Base-by-base conservation (phyloP, 2,113 vertebrate genomes). In the Lutjanus erythropterus region DNA sequence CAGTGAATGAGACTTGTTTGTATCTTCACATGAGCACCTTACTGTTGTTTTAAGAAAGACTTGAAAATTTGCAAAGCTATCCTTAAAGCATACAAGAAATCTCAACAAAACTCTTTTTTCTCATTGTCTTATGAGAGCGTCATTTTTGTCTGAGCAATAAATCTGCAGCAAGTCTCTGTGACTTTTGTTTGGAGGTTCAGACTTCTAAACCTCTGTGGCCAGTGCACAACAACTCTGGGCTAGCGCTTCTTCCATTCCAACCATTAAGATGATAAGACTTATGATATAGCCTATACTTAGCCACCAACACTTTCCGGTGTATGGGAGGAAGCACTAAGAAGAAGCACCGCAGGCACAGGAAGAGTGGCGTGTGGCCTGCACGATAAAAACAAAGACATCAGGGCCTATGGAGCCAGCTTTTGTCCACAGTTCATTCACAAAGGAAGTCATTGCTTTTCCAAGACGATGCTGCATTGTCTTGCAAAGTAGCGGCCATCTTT, bases 311-410 rank as follows among this genome's bases (percentile, higher is more conserved):
- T 68, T 87, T 76, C 49, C 70, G 50, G 59, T 35, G 16, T n/a
- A 27, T 9, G 44, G 3, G 18, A 27, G 52, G 37, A 46, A 65
- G 50, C 44, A 33, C 9, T 14, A 29, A 71, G 69, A 78, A 78
- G 77, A 67, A 53, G 74, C 6, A 9, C 71, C 56, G 80, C 75
- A 65, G 56, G 81, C 37, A 4, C 44, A 53, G 80, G 87, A 89
- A 87, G 78, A 88, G 73, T n/a, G 78, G 78, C 84, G 77, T 83
- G 90, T 72, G 84, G 86, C 84, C 85, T 71, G 59, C 78, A 66
- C 8, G 71, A 71, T 82, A 58, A 86, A 88, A 92, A 94, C 90
- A 93, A 94, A 93, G 92, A 88, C 90, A 87, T 87, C 83, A 85
- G 87, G 84, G 71, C 66, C 86, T 49, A 31, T 72, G 60, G 80